phyloP scores from a whole-genome alignment of 2,113 vertebrate genomes.

The Apteryx owenii region DNA sequence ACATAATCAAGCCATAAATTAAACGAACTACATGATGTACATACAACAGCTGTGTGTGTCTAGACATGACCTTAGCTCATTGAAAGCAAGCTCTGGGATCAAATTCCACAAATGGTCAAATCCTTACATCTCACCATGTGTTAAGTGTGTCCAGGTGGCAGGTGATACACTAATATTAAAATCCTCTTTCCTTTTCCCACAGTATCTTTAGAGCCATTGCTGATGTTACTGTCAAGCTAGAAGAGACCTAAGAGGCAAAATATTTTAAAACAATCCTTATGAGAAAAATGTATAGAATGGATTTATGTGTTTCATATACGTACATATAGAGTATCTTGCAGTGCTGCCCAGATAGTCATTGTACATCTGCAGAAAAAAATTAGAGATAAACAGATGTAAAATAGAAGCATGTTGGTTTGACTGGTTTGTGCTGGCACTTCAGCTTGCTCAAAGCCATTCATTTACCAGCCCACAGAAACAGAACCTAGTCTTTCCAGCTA shows the following conservation, averaged over 20 bases:
- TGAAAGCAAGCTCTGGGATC: slow-evolving; percentile 55
- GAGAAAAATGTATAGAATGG: not conserved
- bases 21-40: slow-evolving; percentile 30
- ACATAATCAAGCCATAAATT: slow-evolving; percentile 34
- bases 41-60: slow-evolving; percentile 56
- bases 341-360: not conserved
- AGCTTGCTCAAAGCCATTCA: not conserved
- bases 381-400: not conserved
- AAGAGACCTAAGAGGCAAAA: slow-evolving; percentile 32
- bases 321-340: not conserved
- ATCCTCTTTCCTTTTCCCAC: slow-evolving; percentile 35
- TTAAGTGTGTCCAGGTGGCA: slow-evolving; percentile 65
- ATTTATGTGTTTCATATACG: not conserved
- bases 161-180: slow-evolving; percentile 41
- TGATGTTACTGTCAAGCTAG: slow-evolving; percentile 8
- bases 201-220: slow-evolving; percentile 12
- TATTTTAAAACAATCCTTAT: slow-evolving; percentile 1
- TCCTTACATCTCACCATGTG: slow-evolving; percentile 52
- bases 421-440: not conserved
- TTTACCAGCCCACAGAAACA: not conserved
- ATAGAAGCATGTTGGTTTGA: not conserved
- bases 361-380: not conserved
- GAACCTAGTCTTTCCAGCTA: not conserved
- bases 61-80: slow-evolving; percentile 58
- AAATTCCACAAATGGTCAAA: slow-evolving; percentile 54